Percentiles rank a stretch among this genome's conserved stretches.
Evolutionary conservation across 2,888 invertebrate genomes (phyloP).

Genomic region (Parnassius smintheus): DNA sequence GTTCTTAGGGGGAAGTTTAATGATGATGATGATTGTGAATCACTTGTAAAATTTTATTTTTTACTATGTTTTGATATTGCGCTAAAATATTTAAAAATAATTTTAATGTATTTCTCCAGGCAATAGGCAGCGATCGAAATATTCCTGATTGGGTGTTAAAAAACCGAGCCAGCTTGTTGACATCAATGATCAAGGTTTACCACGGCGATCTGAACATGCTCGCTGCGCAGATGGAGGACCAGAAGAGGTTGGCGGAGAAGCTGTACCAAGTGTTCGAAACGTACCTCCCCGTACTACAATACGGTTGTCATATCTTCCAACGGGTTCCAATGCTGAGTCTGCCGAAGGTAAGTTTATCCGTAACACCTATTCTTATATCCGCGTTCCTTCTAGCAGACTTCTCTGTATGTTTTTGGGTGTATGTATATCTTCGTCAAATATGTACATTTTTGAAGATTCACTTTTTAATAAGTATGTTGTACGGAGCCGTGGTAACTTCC

Average conservation of each 20-base stretch:
- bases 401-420: too few species aligned
- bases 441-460: too few species aligned
- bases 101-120: slow-evolving; percentile 70
- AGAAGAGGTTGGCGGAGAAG: slow-evolving; percentile 81
- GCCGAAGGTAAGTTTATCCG: slow-evolving; percentile 84
- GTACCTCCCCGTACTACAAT: slow-evolving; percentile 92
- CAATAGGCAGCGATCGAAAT: slow-evolving; percentile 92
- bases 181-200: slow-evolving; percentile 89
- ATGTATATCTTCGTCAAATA: too few species aligned
- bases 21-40: too few species aligned
- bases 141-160: slow-evolving; percentile 91
- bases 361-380: too few species aligned
- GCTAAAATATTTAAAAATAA: too few species aligned
- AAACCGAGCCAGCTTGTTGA: slow-evolving; percentile 88
- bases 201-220: slow-evolving; percentile 91
- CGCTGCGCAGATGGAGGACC: slow-evolving; percentile 79
- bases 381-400: too few species aligned
- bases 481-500: too few species aligned
- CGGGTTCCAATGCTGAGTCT: slow-evolving; percentile 90
- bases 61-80: too few species aligned
- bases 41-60: too few species aligned
- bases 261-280: slow-evolving; percentile 93
- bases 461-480: too few species aligned
- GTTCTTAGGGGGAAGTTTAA: too few species aligned
- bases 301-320: slow-evolving; percentile 91